Evolutionary conservation across 2,113 vertebrate genomes (phyloP), one percentile per base, ranked within the genome.

Genomic region (Oreochromis aureus): DNA sequence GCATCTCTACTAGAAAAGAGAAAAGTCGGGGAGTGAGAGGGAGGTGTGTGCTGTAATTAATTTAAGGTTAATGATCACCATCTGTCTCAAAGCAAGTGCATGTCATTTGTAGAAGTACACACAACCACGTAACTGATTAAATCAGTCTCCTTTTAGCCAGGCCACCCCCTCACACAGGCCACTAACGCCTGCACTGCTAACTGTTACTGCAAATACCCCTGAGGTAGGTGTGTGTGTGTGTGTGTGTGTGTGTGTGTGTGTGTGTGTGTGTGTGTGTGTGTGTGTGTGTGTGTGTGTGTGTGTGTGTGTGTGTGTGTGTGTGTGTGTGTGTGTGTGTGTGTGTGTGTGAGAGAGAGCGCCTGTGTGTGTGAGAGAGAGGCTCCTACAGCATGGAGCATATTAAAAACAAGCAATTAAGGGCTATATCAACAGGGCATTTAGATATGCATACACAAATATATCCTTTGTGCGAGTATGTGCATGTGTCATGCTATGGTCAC

Each of bases 1-100:
- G 32, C 12, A 59, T 1, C 22, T 85, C 8, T 44, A 46, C 16
- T 36, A 71, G 44, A 34, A 24, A 13, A 51, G 41, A 34, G 24
- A 55, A 39, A 53, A 7, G 15, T 10, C 6, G 5, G 13, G 1
- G 7, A 73, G 44, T 6, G 36, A 48, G 34, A 84, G 41, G 13
- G 56, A 53, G 30, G 69, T 69, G 58, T 59, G 53, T 79, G 86
- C 76, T 48, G 10, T 79, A 61, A 88, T 82, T 54, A 55, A 91
- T 92, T 89, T 84, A 48, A 84, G 76, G 89, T 84, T 87, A 86
- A 91, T 69, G 76, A 81, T 11, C 13, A 32, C 61, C 48, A 89
- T 92, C 59, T 15, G 61, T 91, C 91, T 88, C 63, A 41, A 58
- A 90, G 61, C 10, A 81, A 93, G 55, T 71, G 41, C 27, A 19